Evolutionary conservation across 2,797 vertebrate species (phyloP), one percentile per base, ranked within the genome.

Genomic region (Oreortyx pictus): DNA sequence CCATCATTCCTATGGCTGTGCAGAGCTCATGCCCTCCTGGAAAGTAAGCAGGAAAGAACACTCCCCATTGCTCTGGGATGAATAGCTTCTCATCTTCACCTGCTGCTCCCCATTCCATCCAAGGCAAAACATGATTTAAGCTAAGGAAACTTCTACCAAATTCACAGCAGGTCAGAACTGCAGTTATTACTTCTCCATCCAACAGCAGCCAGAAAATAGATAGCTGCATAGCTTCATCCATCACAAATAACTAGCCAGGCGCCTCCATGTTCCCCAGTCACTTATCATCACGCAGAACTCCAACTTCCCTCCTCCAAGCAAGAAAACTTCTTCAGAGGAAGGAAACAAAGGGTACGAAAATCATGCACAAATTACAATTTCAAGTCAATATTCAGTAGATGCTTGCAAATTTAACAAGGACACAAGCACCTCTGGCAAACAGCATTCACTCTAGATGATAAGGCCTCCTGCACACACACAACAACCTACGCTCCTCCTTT

Each of bases 21-120:
- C 25, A 85, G 29, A 80, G 20, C 20, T 35, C 60, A 68, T 4
- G 31, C 3, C 11, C 35, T 75, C 22, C 25, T 46, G 29, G n/a
- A 90, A 90, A 73, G 31, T 29, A 87, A 56, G 39, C 1, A 2
- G 19, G 15, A 17, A 8, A 84, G 19, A 80, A 67, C 0, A 0
- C 8, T 41, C 10, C 37, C 61, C 11, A 7, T 31, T 74, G 41
- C 57, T 89, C 79, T 17, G 23, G 7, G 33, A 9, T 50, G 19
- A 90, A 61, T 52, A 65, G 37, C 25, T 41, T 35, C 86, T 25
- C 27, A 44, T 33, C 39, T 24, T 59, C 14, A 71, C 41, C 44
- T 74, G 47, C 64, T 50, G 31, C 20, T 68, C 35, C 3, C 6
- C 67, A 33, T 5, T 4, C 0, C 0, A 75, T 18, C 27, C 33